Base-by-base conservation (phyloP, 1,140 invertebrate genomes). In the Pogonognathellus flavescens region DNA sequence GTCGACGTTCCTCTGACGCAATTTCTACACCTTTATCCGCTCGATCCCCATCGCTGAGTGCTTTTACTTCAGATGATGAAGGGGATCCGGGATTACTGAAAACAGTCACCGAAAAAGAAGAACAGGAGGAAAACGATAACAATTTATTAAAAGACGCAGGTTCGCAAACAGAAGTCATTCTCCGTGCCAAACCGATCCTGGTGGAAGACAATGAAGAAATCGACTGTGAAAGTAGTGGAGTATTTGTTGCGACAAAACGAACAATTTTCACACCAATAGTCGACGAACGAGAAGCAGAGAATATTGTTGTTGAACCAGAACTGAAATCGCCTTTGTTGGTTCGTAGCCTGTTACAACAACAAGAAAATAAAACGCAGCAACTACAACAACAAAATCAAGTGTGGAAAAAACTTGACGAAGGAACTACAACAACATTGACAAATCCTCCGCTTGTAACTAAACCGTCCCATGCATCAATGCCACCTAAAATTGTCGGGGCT, bases 21-120 rank as follows among this genome's bases (percentile, higher is more conserved):
- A 59, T 86, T 49, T 84, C 84, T 25, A 80, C 86, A 1, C 86
- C 86, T 1, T 55, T 84, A 9, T 85, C 84, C 8, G 86, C 86
- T 0, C 83, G 87, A 0, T 87, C 85, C 1, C 86, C 86, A 1
- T 82, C 84, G 0, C 85, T 86, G 0, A 84, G 81, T 50, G 87
- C 87, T 6, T 88, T 86, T 52, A 87, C 86, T 0, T 85, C 82
- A 2, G 88, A 88, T 18, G 88, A 88, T 57, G 87, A 87, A 66
- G 80, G 80, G 9, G 88, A 87, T 11, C 80, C 66, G 5, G 72
- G 82, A 1, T 49, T 87, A 9, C 50, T 88, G 18, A 84, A 88
- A 25, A 86, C 88, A 6, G 88, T 88, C 0, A 76, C 59, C 16
- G 86, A 88, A 53, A 82, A 81, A n/a, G 85, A 86, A 50, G 83